Base-by-base conservation (phyloP, 2,888 invertebrate genomes). In the Chymomyza amoena region DNA sequence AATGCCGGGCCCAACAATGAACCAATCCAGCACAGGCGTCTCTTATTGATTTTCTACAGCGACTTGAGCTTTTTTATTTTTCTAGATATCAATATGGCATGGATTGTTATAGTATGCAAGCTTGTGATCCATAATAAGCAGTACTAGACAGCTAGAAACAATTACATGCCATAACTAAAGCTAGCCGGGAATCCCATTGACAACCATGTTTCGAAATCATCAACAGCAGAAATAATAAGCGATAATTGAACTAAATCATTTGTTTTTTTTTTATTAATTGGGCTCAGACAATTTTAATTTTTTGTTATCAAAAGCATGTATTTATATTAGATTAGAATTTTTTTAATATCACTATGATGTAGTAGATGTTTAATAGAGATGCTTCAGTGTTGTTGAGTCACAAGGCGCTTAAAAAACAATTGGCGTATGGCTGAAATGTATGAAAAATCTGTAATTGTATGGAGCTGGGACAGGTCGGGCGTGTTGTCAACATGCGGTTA, bases 151-250 rank as follows among this genome's bases (percentile, higher is more conserved):
- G 39, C 39, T 45, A 45, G 39, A 62, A 61, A 67, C 87, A 76
- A 81, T 86, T 69, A 66, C 80, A 75, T 78, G 88, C 69, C 84
- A 84, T 71, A 63, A 61, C 64, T 62, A 73, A 87, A 87, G 78
- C 83, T 77, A 61, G 66, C 64, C 15, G 76, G 84, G 85, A 73
- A 84, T 88, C 88, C 83, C 88, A 20, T 65, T 78, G 83, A 80
- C 75, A 63, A 64, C 59, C 72, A 57, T 57, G 64, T 71, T 72
- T 56, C 68, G 64, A 59, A 60, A 67, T 68, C 69, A 20, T 45
- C 61, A 75, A 70, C 56, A 52, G 28, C 36, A 62, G 36, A 28
- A 67, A 67, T 50, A 62, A 45, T 54, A 65, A 73, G 36, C 65
- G 65, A 56, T 72, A 79, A 88, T 84, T 81, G 73, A 68, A 62